A percentile compares a stretch with the other conserved stretches of the same genome.
phyloP scores from a whole-genome alignment of 2,797 vertebrate species.

The Hafferia zeledoni region DNA sequence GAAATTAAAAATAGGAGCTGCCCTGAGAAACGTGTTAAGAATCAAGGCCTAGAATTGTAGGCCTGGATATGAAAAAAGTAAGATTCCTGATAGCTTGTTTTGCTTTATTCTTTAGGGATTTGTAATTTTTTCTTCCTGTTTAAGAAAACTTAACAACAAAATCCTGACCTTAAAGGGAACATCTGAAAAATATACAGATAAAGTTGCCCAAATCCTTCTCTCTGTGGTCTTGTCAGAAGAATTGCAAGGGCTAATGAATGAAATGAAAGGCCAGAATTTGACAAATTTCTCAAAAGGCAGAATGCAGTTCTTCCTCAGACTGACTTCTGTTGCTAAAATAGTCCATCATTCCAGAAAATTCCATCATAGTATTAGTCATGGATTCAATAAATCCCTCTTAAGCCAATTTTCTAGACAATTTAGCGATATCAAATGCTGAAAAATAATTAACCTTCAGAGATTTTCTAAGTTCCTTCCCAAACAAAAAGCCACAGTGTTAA shows the following conservation, averaged over 20 bases:
- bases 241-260: neutral
- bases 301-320: neutral
- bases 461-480: neutral
- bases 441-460: neutral
- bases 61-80: neutral
- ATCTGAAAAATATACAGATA: neutral
- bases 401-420: neutral
- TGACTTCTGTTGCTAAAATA: neutral
- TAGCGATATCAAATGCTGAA: neutral
- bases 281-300: neutral
- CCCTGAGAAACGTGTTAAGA: neutral
- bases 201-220: neutral
- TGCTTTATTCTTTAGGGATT: neutral
- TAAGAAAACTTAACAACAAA: neutral
- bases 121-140: neutral
- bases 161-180: neutral
- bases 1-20: neutral
- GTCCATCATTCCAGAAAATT: neutral
- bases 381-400: neutral
- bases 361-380: neutral
- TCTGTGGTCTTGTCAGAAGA: neutral
- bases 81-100: neutral
- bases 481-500: neutral
- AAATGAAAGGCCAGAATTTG: neutral
- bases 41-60: neutral